Base-by-base conservation (phyloP, 2,888 invertebrate genomes). In the Saturnia japonica region DNA sequence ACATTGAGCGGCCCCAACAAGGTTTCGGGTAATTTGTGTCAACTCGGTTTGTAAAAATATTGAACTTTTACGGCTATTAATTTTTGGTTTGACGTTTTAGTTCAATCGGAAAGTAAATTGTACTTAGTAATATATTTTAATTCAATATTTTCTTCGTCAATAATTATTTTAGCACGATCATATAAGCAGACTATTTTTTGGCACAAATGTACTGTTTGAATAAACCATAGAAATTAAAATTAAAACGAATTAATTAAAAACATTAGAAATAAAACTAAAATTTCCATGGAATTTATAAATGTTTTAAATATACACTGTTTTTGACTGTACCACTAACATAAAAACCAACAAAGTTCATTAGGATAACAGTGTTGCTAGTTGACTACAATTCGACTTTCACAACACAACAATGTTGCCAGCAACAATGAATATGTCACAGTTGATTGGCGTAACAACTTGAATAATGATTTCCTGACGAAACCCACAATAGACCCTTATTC, bases 401-500 rank as follows among this genome's bases (percentile, higher is more conserved):
- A 42, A n/a, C 71, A 71, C 71, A 72, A 68, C 71, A 72, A 70
- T 68, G 68, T 70, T 47, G 67, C 43, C 67, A 72, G 72, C 77
- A 84, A 90, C 90, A 89, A 91, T 90, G 88, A 88, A 89, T 84
- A 88, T 85, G 89, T 91, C 90, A 83, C 80, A 77, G 77, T 77
- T 78, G 88, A 89, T 89, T 89, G 88, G 85, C 84, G 83, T 85
- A 85, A 87, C 86, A 77, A 84, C 83, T 87, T 91, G 91, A 92
- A 85, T 91, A 91, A 91, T 90, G 90, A 90, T 89, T 90, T 90
- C 88, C 87, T 85, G 75, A 77, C 82, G 75, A 74, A 81, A 80
- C 80, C 74, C 82, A 89, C 85, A 86, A 89, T 85, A 76, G 82
- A 75, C 77, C 74, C 75, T 76, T 74, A 76, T 54, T 40, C 42